Base-by-base conservation (phyloP, 2,113 vertebrate genomes). In the Mirounga angustirostris region DNA sequence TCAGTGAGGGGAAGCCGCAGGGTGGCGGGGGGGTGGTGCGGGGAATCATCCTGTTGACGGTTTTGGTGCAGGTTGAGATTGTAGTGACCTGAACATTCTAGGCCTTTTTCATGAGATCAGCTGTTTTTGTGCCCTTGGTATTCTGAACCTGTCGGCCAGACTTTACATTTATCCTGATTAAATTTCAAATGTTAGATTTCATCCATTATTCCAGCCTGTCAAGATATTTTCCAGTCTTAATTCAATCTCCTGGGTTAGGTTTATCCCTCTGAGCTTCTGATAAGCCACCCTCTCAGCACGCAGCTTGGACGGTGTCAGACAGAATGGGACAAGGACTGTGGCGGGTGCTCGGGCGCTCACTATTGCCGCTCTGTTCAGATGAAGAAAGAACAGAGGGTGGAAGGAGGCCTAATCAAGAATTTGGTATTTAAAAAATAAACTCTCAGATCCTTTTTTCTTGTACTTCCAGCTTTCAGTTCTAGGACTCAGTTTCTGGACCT, bases 311-410 rank as follows among this genome's bases (percentile, higher is more conserved):
- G 26, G 2, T 6, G 33, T 6, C 1, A 3, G 43, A 11, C 16
- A 2, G 81, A 33, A 18, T 3, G 3, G 2, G 84, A 6, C 11
- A 0, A 8, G 13, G 0, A 0, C 22, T 1, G 33, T 0, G 16
- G 59, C 5, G 0, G 2, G 18, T 0, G 4, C 21, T 5, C 63
- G 0, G 4, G 65, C 4, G 54, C 19, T 24, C n/a, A 21, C 58
- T 26, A 8, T 15, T 0, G 3, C 71, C 4, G 21, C 83, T 65
- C 36, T 1, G 5, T 13, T 28, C 24, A 21, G 86, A 84, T 79
- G 30, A 63, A 65, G 46, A 52, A n/a, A 52, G 12, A 30, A 24
- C 28, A 80, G 40, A 33, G 0, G 11, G 50, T 7, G 11, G 52
- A 18, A 10, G 5, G 56, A 36, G 7, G 28, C 21, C 56, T 6